A percentile compares a stretch with the other conserved stretches of the same genome.
These are phyloP conservation scores for Dufourea novaeangliae DNA, from an alignment of 1,140 invertebrate species.

Conservation along the genomic window DNA sequence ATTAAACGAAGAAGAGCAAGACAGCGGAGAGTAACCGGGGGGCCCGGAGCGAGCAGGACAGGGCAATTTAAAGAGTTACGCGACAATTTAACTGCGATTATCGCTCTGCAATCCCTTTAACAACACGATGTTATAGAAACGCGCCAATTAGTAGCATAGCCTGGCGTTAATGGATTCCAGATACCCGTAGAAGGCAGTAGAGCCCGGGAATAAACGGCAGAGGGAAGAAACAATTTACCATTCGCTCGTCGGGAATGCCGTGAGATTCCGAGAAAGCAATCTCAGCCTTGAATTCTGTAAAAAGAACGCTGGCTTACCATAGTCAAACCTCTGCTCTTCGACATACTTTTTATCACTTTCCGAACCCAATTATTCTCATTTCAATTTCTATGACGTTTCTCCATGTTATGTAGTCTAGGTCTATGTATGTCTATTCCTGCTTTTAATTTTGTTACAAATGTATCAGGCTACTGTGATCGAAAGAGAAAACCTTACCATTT, in stretches of 20 bases:
- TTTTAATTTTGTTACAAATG: too few relatives aligned
- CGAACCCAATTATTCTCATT: neutral
- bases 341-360: neutral
- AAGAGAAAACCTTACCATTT: too few relatives aligned
- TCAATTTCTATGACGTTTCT: too few relatives aligned
- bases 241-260: neutral
- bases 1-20: constrained; percentile 63
- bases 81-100: constrained; percentile 67
- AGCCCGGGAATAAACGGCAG: constrained; percentile 18
- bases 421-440: too few relatives aligned
- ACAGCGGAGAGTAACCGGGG: constrained; percentile 47
- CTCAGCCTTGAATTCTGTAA: neutral
- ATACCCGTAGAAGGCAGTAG: constrained; percentile 39
- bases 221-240: constrained; percentile 7
- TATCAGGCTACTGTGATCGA: too few relatives aligned
- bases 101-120: constrained; percentile 61
- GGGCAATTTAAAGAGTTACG: constrained; percentile 60
- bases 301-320: neutral
- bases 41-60: constrained; percentile 50
- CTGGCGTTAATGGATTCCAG: constrained; percentile 46
- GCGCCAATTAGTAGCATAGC: constrained; percentile 41
- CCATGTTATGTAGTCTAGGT: too few relatives aligned
- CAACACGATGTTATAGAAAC: constrained; percentile 58
- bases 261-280: constrained; percentile 3
- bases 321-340: neutral